Evolutionary conservation across 2,113 vertebrate species (phyloP).

Genomic region (Eurypyga helias): DNA sequence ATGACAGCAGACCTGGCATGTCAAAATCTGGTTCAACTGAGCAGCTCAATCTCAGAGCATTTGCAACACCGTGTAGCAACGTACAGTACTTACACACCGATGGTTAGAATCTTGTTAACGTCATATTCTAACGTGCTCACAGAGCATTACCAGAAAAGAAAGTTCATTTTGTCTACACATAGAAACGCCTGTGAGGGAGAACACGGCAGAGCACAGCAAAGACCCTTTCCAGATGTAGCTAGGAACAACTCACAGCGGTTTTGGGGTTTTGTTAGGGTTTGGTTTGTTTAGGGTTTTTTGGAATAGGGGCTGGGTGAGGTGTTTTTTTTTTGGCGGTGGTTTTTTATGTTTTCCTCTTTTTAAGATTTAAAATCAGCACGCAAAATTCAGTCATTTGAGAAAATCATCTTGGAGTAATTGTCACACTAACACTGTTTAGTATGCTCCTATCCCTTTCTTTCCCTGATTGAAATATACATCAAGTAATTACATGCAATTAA

Average conservation of each 20-base stretch:
- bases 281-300: too few relatives aligned
- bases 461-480: neutral
- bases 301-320: too few relatives aligned
- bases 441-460: neutral
- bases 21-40: neutral
- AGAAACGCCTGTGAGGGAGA: neutral
- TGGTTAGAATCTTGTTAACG: neutral
- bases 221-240: neutral
- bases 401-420: neutral
- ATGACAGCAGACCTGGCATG: neutral
- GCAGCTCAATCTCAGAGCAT: neutral
- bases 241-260: neutral
- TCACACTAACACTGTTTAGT: neutral
- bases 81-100: accelerated
- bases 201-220: neutral
- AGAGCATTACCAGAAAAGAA: neutral
- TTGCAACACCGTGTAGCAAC: neutral
- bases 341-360: neutral
- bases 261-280: neutral
- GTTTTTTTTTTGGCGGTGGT: too few relatives aligned
- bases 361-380: neutral
- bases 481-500: slow-evolving; percentile 32
- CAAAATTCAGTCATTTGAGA: neutral
- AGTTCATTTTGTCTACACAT: neutral
- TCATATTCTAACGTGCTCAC: neutral